These are phyloP conservation scores for Pocota personata DNA, from an alignment of 2,888 invertebrate species.

Conservation along the genomic window DNA sequence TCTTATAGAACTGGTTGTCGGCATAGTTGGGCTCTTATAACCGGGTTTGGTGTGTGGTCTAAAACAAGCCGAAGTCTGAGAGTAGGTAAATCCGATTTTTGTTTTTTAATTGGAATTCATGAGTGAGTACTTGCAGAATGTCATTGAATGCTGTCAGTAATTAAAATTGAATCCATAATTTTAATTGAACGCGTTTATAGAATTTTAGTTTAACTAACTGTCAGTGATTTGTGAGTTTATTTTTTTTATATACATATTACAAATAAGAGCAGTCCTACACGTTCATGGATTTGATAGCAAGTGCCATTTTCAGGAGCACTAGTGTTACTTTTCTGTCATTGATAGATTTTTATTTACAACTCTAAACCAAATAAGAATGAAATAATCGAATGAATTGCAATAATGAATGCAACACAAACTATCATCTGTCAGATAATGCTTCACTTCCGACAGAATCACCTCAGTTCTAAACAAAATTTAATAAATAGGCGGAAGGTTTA, in stretches of 20 bases:
- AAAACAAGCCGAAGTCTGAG: not conserved
- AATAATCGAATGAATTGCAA: no score
- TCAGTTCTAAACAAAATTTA: not conserved
- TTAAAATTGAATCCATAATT: constrained; percentile 9
- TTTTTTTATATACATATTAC: no score
- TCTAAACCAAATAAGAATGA: no score
- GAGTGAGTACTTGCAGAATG: constrained; percentile 1
- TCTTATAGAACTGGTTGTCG: constrained; percentile 37
- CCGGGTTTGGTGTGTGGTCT: constrained; percentile 48
- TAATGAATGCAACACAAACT: not conserved
- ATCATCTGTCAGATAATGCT: not conserved
- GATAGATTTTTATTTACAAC: no score
- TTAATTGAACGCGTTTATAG: not conserved
- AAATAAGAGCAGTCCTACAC: no score
- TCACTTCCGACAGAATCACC: not conserved
- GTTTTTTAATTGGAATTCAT: constrained; percentile 31
- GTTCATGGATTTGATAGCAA: no score
- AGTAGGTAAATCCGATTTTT: constrained; percentile 24
- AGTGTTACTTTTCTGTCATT: no score
- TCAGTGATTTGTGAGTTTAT: no score
- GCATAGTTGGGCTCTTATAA: constrained; percentile 14
- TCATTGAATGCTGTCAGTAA: constrained; percentile 1
- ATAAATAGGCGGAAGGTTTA: not conserved
- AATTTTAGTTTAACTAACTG: not conserved
- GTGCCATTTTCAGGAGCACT: no score